A percentile compares a stretch with the other conserved stretches of the same genome.
Evolutionary conservation across 2,113 vertebrate genomes (phyloP).

Genomic region (Takifugu bimaculatus): DNA sequence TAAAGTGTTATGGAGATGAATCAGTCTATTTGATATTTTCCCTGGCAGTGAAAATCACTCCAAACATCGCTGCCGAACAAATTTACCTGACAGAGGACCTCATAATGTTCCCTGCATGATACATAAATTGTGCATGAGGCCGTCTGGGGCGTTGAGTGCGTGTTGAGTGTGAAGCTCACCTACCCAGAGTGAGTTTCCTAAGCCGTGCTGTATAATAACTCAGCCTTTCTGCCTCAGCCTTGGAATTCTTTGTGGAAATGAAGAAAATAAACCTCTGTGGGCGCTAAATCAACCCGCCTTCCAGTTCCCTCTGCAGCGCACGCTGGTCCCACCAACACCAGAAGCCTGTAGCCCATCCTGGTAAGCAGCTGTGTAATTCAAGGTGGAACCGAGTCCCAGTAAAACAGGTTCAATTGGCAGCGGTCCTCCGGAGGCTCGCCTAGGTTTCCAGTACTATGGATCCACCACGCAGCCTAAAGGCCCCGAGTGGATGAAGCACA

Average conservation of each 20-base stretch:
- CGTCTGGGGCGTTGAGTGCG: conserved; percentile 11
- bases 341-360: conserved; percentile 36
- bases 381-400: conserved; percentile 59
- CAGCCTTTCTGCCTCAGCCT: conserved; percentile 15
- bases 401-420: conserved; percentile 55
- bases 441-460: conserved; percentile 56
- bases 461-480: conserved; percentile 55
- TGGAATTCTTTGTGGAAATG: conserved; percentile 11
- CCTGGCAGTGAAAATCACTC: conserved; percentile 26
- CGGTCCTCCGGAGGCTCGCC: conserved; percentile 42
- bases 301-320: conserved; percentile 14
- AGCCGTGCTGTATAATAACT: conserved; percentile 5
- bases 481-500: conserved; percentile 23
- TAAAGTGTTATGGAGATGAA: conserved; percentile 48
- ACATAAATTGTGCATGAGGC: conserved; percentile 44
- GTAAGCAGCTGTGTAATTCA: conserved; percentile 50
- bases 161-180: conserved; percentile 7
- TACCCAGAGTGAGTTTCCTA: background rate
- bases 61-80: conserved; percentile 24
- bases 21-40: conserved; percentile 42
- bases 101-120: conserved; percentile 47
- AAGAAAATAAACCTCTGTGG: too few relatives aligned
- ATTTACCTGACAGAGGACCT: conserved; percentile 52
- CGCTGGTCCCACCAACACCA: conserved; percentile 42
- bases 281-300: conserved; percentile 8